Evolutionary conservation across 2,888 invertebrate genomes (phyloP), one percentile per base, ranked within the genome.

Genomic region (Pasiphila rectangulata): DNA sequence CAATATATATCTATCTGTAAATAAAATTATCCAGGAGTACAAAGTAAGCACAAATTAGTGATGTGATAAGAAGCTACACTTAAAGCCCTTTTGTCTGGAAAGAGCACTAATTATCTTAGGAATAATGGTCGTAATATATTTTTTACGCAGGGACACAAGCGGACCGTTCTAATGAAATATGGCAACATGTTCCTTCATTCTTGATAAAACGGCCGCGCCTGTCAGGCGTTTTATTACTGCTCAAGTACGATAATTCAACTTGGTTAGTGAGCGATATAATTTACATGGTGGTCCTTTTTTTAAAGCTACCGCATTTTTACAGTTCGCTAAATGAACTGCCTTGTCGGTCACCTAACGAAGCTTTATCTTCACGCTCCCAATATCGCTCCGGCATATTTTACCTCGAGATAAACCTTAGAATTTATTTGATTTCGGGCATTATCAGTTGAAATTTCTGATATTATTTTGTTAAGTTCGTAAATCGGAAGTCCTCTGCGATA

Each of bases 111-210:
- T n/a, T n/a, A n/a, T n/a, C n/a, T n/a, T n/a, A n/a, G n/a, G n/a
- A n/a, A n/a, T n/a, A n/a, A n/a, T n/a, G n/a, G n/a, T 6, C 82
- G 30, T 34, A 79, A 84, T 80, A 84, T 17, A 5, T 17, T 79
- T 81, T 83, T 83, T 82, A 74, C 75, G 72, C 69, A 63, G 62
- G 73, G 71, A 75, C 75, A 77, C 75, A 76, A 72, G 70, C 76
- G 69, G 66, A 71, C 75, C 70, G 72, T 75, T 77, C 72, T 83
- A 83, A 83, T 85, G 84, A 87, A 81, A 81, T 84, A 85, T 83
- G 79, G 83, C 83, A 81, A 75, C 78, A 74, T 79, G 80, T 75
- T 72, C 69, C 70, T 77, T 78, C 75, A 72, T 76, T 74, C 66
- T 79, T 80, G 84, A 86, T 87, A 86, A 87, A 84, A 79, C 77